Conservation (phyloP, 2,888 invertebrate genomes). For the Cyrtodaria siliqua region DNA sequence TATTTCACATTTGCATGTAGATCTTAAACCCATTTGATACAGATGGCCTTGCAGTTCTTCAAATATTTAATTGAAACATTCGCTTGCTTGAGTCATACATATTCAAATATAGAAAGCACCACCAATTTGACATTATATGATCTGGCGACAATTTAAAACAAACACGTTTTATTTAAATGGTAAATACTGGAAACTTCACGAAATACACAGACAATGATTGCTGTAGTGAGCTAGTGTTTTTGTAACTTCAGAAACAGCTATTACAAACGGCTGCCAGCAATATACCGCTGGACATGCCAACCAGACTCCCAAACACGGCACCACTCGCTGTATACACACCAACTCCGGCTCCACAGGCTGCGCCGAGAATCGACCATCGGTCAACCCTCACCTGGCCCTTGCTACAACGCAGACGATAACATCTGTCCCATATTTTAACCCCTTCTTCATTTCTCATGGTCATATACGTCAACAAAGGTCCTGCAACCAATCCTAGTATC, state of each 20-base stretch:
- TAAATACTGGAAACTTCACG: too few relatives aligned
- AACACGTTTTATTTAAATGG: too few relatives aligned
- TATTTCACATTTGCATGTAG: too few relatives aligned
- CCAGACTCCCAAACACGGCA: constrained; percentile 59
- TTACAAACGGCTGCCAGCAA: constrained; percentile 35
- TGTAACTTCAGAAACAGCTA: not conserved
- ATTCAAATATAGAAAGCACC: too few relatives aligned
- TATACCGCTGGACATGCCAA: constrained; percentile 59
- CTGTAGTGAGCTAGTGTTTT: too few relatives aligned
- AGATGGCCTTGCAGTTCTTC: too few relatives aligned
- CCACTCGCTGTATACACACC: constrained; percentile 24
- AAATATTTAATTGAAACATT: too few relatives aligned
- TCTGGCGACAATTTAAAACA: too few relatives aligned
- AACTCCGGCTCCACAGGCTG: constrained; percentile 39
- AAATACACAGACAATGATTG: too few relatives aligned
- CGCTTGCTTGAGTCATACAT: too few relatives aligned
- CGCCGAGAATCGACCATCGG: constrained; percentile 42
- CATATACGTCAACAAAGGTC: constrained; percentile 48
- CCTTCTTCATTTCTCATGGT: constrained; percentile 42
- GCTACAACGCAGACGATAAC: constrained; percentile 60
- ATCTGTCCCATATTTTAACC: constrained; percentile 47
- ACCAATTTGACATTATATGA: too few relatives aligned
- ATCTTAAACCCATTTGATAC: too few relatives aligned
- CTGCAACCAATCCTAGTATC: constrained; percentile 42
- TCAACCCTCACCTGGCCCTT: constrained; percentile 58